Evolutionary conservation across 2,888 invertebrate species (phyloP).

Genomic region (Chymomyza fuscimana): DNA sequence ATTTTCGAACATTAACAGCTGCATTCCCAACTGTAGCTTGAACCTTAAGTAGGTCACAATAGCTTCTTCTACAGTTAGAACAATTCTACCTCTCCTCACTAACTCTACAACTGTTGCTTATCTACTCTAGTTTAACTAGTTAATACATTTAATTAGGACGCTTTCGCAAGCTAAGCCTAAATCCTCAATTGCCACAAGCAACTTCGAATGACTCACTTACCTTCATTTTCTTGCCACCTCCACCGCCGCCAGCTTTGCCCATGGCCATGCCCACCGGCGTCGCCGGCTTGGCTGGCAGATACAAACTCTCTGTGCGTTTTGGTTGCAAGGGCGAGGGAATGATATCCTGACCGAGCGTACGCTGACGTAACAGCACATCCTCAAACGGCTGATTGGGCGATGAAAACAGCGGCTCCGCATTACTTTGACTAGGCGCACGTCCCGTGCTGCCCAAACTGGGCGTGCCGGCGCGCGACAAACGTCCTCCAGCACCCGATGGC

Average conservation of each 20-base stretch:
- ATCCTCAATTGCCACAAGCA: not conserved
- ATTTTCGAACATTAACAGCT: too few species aligned
- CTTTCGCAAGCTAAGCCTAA: too few species aligned
- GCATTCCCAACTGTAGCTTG: too few species aligned
- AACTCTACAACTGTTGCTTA: too few species aligned
- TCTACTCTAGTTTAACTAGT: too few species aligned
- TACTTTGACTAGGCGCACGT: conserved; percentile 68
- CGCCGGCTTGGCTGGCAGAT: conserved; percentile 84
- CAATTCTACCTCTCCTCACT: too few species aligned
- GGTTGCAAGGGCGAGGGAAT: conserved; percentile 92
- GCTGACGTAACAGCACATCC: conserved; percentile 89
- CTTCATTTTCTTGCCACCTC: conserved; percentile 79
- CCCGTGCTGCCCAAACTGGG: conserved; percentile 79
- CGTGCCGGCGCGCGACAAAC: conserved; percentile 81
- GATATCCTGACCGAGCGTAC: conserved; percentile 92
- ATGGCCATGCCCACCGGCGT: conserved; percentile 76
- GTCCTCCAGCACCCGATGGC: conserved; percentile 80
- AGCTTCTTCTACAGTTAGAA: too few species aligned
- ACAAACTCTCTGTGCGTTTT: conserved; percentile 94
- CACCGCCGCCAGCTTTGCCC: conserved; percentile 79
- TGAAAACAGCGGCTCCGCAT: conserved; percentile 80
- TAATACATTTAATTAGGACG: too few species aligned
- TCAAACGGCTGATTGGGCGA: conserved; percentile 86
- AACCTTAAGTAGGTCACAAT: too few species aligned
- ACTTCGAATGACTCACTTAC: conserved; percentile 55